Evolutionary conservation across 2,113 vertebrate species (phyloP).

Genomic region (Semnornis frantzii): DNA sequence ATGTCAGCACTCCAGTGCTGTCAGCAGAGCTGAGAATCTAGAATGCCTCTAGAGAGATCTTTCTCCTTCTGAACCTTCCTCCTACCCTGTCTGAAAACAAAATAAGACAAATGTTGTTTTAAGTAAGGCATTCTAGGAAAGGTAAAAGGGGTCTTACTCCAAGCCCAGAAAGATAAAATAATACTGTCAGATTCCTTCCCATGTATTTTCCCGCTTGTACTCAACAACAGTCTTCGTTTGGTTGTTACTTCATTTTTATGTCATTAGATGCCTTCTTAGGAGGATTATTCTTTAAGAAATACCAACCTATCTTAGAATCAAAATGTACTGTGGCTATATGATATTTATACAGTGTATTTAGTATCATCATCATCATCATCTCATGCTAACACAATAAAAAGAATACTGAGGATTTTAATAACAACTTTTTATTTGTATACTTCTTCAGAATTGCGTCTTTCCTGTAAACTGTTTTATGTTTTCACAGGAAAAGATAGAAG

Average conservation of each 20-base stretch:
- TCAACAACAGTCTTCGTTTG: not conserved
- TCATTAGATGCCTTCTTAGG: not conserved
- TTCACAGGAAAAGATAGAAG: not conserved
- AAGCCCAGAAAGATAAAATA: not conserved
- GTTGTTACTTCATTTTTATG: not conserved
- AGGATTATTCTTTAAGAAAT: not conserved
- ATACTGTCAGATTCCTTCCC: not conserved
- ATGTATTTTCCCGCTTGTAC: not conserved
- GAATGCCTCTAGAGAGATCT: not conserved
- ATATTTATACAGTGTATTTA: not conserved
- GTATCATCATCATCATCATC: not conserved
- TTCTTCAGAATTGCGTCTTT: not conserved
- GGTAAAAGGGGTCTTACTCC: not conserved
- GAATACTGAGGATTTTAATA: not conserved
- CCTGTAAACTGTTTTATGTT: not conserved
- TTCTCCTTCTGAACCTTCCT: not conserved
- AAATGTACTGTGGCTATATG: not conserved
- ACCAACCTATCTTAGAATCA: not conserved
- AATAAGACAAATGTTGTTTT: not conserved
- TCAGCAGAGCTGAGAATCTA: accelerated
- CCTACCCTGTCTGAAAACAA: not conserved
- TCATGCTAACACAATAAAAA: not conserved
- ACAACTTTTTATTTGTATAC: not conserved
- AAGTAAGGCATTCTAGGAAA: not conserved
- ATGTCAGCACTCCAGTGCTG: not conserved